Evolutionary conservation across 2,113 vertebrate genomes (phyloP).

Genomic region (Toxostoma redivivum): DNA sequence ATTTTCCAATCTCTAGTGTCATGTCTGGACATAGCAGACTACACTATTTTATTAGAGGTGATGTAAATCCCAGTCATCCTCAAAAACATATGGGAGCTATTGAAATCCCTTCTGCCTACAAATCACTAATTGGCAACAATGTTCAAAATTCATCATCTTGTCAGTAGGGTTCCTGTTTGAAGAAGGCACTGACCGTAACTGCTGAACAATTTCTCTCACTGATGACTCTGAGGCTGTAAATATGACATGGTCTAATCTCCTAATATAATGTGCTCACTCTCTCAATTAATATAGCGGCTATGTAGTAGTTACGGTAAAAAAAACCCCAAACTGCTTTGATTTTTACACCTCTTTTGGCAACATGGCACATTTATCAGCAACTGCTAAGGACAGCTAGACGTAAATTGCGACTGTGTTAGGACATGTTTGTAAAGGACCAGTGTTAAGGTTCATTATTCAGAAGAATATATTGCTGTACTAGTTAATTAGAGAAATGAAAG

Average conservation of each 20-base stretch:
- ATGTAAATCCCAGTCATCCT: conserved; percentile 35
- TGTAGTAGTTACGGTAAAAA: not conserved
- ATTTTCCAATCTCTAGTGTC: conserved; percentile 23
- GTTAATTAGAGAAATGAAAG: not conserved
- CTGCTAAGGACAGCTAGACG: not conserved
- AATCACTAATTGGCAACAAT: conserved; percentile 51
- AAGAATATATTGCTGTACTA: not conserved
- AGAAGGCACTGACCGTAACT: conserved; percentile 34
- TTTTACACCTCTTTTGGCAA: not conserved
- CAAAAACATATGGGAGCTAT: conserved; percentile 43
- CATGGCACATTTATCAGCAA: not conserved
- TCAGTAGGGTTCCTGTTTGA: conserved; percentile 44
- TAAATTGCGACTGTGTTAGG: not conserved
- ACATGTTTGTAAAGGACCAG: not conserved
- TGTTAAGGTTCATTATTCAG: conserved; percentile 7
- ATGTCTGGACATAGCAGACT: not conserved
- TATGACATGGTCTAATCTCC: conserved; percentile 32
- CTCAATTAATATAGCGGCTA: not conserved
- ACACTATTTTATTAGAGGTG: not conserved
- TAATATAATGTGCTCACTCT: not conserved
- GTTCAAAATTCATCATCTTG: conserved; percentile 58
- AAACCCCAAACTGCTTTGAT: not conserved
- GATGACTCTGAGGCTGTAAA: not conserved
- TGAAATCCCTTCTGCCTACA: conserved; percentile 55
- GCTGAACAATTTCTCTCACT: not conserved